Conservation (phyloP, 2,888 invertebrate species). For the Pollenia angustigena region DNA sequence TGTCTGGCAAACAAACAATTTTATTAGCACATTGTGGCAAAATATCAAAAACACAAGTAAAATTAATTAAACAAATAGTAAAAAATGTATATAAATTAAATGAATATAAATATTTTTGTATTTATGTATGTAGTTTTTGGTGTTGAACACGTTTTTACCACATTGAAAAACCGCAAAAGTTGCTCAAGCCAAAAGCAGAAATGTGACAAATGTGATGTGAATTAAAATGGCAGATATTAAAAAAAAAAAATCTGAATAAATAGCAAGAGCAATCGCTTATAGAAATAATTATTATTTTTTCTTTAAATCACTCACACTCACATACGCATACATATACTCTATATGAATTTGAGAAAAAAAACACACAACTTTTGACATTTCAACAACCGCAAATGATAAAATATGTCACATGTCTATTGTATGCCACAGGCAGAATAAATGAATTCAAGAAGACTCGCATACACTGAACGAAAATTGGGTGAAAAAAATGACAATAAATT, state of each 20-base stretch:
- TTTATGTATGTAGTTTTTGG: conserved; percentile 33
- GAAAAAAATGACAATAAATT: no score
- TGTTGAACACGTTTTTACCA: conserved; percentile 37
- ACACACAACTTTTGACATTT: conserved; percentile 48
- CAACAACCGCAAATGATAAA: conserved; percentile 66
- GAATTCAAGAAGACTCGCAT: conserved; percentile 20
- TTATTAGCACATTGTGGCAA: neutral
- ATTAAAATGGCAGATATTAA: conserved; percentile 38
- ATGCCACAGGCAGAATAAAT: conserved; percentile 36
- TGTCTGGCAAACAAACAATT: neutral
- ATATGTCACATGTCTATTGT: conserved; percentile 63
- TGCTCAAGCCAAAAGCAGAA: conserved; percentile 16
- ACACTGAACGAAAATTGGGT: no score
- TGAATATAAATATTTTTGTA: neutral
- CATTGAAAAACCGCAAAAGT: conserved; percentile 39
- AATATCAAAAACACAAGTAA: neutral
- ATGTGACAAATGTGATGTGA: conserved; percentile 65
- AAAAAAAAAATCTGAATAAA: neutral
- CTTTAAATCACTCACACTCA: neutral
- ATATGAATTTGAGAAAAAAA: neutral
- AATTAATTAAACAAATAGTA: conserved; percentile 30
- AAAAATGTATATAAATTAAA: conserved; percentile 30
- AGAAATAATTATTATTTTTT: conserved; percentile 30
- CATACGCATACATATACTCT: neutral
- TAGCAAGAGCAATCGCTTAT: conserved; percentile 32